These are phyloP conservation scores for Bembecia ichneumoniformis DNA, from an alignment of 2,888 invertebrate species.

Conservation along the genomic window DNA sequence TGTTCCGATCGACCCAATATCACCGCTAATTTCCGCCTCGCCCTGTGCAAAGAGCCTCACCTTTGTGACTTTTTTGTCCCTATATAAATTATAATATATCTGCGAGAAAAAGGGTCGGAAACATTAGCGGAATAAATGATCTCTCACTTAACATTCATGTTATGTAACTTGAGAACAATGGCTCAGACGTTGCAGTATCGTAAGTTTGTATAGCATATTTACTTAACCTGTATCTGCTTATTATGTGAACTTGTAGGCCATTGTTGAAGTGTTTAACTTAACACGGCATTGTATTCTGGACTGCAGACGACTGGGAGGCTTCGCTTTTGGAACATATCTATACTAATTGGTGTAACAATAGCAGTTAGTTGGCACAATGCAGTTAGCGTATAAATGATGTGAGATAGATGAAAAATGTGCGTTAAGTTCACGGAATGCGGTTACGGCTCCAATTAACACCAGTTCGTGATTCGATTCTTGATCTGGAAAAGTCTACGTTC, in stretches of 20 bases:
- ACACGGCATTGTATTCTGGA: not conserved
- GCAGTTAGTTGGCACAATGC: not conserved
- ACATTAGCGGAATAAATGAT: slow-evolving; percentile 6
- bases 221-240: not conserved
- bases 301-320: not conserved
- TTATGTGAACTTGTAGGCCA: not conserved
- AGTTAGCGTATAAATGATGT: not conserved
- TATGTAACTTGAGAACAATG: slow-evolving; percentile 22
- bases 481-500: no score
- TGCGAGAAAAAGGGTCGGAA: not conserved
- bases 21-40: not conserved
- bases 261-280: not conserved
- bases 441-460: no score
- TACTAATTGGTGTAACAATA: not conserved
- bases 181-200: slow-evolving; percentile 11
- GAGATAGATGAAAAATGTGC: not conserved
- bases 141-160: slow-evolving; percentile 17
- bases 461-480: no score
- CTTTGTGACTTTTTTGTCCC: not conserved
- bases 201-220: not conserved
- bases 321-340: not conserved
- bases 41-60: not conserved
- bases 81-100: not conserved
- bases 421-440: no score
- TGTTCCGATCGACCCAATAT: not conserved